Percentiles rank a stretch among this genome's conserved stretches.
Conservation (phyloP, 2,797 vertebrate genomes). For the Platalea minor region DNA sequence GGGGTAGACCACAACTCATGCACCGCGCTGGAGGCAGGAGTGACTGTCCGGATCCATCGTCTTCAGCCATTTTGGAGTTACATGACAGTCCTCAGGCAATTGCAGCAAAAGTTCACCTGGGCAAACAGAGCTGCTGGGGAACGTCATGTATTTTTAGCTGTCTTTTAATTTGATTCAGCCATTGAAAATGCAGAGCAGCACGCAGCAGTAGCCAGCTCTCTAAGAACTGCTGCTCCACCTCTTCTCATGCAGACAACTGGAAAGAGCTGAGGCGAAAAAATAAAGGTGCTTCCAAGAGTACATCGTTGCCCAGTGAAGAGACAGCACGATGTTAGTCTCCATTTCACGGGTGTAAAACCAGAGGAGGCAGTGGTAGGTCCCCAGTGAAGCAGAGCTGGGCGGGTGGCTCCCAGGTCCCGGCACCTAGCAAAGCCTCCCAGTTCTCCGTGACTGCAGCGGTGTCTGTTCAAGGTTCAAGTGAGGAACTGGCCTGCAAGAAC, state of each 20-base stretch:
- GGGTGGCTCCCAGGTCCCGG: too few relatives aligned
- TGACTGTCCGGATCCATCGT: background rate
- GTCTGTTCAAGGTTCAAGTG: background rate
- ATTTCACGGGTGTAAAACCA: background rate
- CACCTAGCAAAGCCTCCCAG: background rate
- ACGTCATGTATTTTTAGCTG: background rate
- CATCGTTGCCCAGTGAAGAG: background rate
- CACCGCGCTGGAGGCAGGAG: fast-evolving
- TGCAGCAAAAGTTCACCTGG: background rate
- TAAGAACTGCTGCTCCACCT: background rate
- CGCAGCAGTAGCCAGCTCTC: background rate
- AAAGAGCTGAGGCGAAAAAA: background rate
- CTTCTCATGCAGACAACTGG: background rate
- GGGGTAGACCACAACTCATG: background rate
- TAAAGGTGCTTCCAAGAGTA: background rate
- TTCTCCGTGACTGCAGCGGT: background rate
- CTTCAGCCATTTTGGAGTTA: background rate
- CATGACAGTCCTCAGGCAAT: background rate
- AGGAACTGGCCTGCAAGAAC: background rate
- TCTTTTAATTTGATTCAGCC: background rate
- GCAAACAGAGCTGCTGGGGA: background rate
- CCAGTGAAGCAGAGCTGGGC: background rate
- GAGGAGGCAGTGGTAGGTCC: background rate
- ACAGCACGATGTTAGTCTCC: fast-evolving
- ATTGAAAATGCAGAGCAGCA: background rate